These are phyloP conservation scores for Tribolium castaneum DNA, from an alignment of 1,140 invertebrate genomes.

Conservation along the genomic window DNA sequence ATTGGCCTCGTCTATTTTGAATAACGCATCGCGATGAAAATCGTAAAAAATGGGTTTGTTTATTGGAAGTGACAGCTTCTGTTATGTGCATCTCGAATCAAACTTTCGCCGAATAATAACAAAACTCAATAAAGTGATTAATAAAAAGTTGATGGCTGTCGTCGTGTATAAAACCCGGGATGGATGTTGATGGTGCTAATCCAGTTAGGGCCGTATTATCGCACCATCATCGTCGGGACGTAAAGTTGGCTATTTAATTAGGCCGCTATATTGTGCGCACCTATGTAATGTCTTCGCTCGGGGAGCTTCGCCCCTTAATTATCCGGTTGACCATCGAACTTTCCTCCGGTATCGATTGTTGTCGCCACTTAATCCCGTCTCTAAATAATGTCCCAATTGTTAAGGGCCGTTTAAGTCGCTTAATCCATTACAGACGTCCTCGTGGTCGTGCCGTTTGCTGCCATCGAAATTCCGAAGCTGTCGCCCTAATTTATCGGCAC, in stretches of 20 bases:
- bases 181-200: slow-evolving; percentile 32
- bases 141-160: slow-evolving; percentile 28
- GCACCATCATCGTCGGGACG: background rate
- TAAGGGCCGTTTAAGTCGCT: slow-evolving; percentile 5
- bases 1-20: background rate
- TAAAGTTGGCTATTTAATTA: slow-evolving; percentile 30
- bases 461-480: background rate
- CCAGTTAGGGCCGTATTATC: slow-evolving; percentile 26
- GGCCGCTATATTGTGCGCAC: background rate
- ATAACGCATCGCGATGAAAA: background rate
- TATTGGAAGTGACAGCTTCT: slow-evolving; percentile 26
- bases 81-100: slow-evolving; percentile 15
- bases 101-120: slow-evolving; percentile 31
- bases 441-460: slow-evolving; percentile 2
- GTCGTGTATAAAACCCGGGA: slow-evolving; percentile 15
- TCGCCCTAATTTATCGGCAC: slow-evolving; percentile 19
- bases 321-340: slow-evolving; percentile 28
- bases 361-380: slow-evolving; percentile 26
- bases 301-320: slow-evolving; percentile 14
- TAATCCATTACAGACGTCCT: slow-evolving; percentile 10
- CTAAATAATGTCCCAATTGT: slow-evolving; percentile 29
- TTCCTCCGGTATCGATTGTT: slow-evolving; percentile 15
- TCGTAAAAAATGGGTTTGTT: slow-evolving; percentile 21
- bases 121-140: slow-evolving; percentile 24
- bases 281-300: slow-evolving; percentile 24